Conservation (phyloP, 2,888 invertebrate species). For the Eilema sororculum region DNA sequence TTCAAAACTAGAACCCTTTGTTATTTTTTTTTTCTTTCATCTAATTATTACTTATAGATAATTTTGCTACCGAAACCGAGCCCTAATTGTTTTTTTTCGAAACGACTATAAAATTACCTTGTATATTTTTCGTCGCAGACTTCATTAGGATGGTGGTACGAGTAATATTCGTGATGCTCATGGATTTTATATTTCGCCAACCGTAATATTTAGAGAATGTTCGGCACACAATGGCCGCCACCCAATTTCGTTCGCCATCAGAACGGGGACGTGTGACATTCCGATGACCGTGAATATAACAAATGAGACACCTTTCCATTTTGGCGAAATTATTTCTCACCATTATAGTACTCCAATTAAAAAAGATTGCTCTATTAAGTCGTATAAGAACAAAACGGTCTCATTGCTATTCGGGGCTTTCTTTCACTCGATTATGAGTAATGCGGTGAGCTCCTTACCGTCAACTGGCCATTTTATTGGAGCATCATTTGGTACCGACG, state of each 20-base stretch:
- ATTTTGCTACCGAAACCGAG: too few species aligned
- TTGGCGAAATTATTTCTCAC: conserved; percentile 41
- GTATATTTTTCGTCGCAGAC: too few species aligned
- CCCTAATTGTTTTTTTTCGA: too few species aligned
- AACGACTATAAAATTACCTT: too few species aligned
- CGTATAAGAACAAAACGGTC: conserved; percentile 26
- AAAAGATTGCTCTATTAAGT: conserved; percentile 20
- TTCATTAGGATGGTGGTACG: too few species aligned
- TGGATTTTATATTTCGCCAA: not conserved
- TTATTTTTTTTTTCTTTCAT: too few species aligned
- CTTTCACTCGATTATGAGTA: not conserved
- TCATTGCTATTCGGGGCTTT: not conserved
- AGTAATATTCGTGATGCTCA: too few species aligned
- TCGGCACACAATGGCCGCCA: conserved; percentile 19
- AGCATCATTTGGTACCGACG: not conserved
- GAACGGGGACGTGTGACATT: conserved; percentile 35
- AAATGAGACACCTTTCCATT: conserved; percentile 33
- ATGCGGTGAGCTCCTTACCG: not conserved
- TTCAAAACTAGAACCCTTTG: too few species aligned
- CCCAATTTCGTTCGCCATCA: not conserved
- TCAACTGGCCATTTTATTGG: not conserved
- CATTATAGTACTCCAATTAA: conserved; percentile 26
- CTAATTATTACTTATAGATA: too few species aligned
- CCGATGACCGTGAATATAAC: conserved; percentile 21
- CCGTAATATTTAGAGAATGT: conserved; percentile 9